Base-by-base conservation (phyloP, 2,113 vertebrate genomes). In the Boleophthalmus pectinirostris region DNA sequence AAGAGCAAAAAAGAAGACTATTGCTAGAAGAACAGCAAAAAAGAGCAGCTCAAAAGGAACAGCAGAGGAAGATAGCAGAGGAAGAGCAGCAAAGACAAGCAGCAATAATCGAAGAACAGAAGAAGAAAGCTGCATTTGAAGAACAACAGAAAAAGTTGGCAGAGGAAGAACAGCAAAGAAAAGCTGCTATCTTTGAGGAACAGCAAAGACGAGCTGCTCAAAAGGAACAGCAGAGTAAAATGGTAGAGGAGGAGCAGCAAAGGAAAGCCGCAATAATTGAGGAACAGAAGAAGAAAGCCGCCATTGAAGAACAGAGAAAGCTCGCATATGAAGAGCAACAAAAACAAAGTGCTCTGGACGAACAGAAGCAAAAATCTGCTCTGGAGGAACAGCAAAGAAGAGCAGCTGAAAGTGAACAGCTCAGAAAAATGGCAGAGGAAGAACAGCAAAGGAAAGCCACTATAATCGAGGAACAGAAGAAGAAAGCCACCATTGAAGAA, bases 171-270 rank as follows among this genome's bases (percentile, higher is more conserved):
- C 46, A 74, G 11, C 65, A 61, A 20, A 75, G 13, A 3, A 53
- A 38, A 9, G 60, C 60, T 21, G 69, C 15, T 0, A 11, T 64
- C 18, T 18, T 13, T n/a, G 29, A 74, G 3, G 54, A 71, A 15
- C 24, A 67, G 38, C 9, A 43, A 8, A 43, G 18, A 58, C 68
- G 25, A 68, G 64, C 25, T 10, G 45, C 46, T 10, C 56, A 4
- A 18, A 38, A 75, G 1, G 56, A 78, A 3, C 12, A 69, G 13
- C 23, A 60, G 1, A 68, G 1, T 0, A 78, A 15, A 3, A 80
- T 6, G 73, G 72, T 8, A 10, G 68, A 66, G 11, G 79, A 83
- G 14, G 69, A 68, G 35, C 66, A 69, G 3, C 85, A 1, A 15
- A n/a, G n/a, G n/a, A 54, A 15, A 66, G 69, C 33, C 3, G 51